Evolutionary conservation across 2,797 vertebrate species (phyloP).

Genomic region (Amblyraja radiata): DNA sequence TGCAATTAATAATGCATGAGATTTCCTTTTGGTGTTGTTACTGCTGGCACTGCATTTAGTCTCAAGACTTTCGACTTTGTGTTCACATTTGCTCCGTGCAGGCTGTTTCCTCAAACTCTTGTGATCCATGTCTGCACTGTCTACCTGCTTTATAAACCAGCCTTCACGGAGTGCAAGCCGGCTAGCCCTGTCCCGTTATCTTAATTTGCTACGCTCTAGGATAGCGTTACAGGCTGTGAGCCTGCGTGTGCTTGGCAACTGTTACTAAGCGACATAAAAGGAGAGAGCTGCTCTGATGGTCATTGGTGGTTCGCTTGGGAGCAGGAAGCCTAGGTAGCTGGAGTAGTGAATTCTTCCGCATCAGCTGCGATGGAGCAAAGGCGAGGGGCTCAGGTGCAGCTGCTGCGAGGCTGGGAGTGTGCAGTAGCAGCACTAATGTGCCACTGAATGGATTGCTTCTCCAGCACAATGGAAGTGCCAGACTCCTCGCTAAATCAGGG

Average conservation of each 20-base stretch:
- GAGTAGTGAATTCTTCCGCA: slow-evolving; percentile 63
- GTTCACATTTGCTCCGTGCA: slow-evolving; percentile 41
- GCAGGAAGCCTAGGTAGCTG: slow-evolving; percentile 56
- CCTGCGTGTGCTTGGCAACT: slow-evolving; percentile 74
- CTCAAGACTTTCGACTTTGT: slow-evolving; percentile 43
- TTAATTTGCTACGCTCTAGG: slow-evolving; percentile 65
- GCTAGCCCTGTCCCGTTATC: slow-evolving; percentile 53
- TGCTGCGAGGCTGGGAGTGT: slow-evolving; percentile 44
- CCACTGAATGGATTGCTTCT: background rate
- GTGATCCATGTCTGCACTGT: background rate
- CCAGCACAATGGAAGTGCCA: background rate
- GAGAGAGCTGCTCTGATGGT: slow-evolving; percentile 59
- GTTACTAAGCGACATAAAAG: slow-evolving; percentile 69
- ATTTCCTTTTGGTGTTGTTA: slow-evolving; percentile 56
- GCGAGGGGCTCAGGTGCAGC: slow-evolving; percentile 73
- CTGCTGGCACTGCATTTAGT: slow-evolving; percentile 42
- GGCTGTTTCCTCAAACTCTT: slow-evolving; percentile 39
- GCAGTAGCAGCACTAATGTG: slow-evolving; percentile 19
- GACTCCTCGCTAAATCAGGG: background rate
- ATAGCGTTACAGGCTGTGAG: slow-evolving; percentile 58
- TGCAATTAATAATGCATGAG: slow-evolving; percentile 72
- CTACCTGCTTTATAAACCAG: slow-evolving; percentile 33
- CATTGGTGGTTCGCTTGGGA: slow-evolving; percentile 62
- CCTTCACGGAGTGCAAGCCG: slow-evolving; percentile 39
- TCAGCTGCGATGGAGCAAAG: slow-evolving; percentile 51